Evolutionary conservation across 35 echinoderm and acorn worm species (phyloP), one percentile per base, ranked within the genome.

Genomic region (Apostichopus japonicus): DNA sequence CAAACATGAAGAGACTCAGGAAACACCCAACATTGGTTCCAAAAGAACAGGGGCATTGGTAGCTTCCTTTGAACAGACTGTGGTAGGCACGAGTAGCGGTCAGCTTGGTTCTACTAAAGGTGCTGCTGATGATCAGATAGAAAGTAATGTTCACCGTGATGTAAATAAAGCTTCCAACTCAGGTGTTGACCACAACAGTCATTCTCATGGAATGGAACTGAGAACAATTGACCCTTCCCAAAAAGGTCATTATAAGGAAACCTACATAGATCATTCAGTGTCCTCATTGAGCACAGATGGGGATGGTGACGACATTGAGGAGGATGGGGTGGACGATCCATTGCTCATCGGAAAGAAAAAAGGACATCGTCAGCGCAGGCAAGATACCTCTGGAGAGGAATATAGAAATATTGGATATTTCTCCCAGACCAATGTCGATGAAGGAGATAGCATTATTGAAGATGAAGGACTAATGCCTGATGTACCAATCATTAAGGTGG

Each of bases 251-350:
- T 84, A 57, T 17, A 84, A 84, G 56, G 81, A 84, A 57, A 84
- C 81, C 2, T 84, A 23, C n/a, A 54, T 84, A 11, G 81, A 84
- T 58, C 81, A 84, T 51, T 84, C 81, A 10, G 53, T 84, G 53
- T 84, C 81, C 56, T 84, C 81, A 9, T 9, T 84, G 81, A 84
- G 81, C 81, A 84, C 81, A 59, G 81, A 84, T 59, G 81, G 81
- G 5, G 81, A 84, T 10, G 70, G n/a, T 11, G 70, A 73, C 4
- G 71, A 54, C 54, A 25, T 25, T 19, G 55, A 15, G 17, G 51
- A 56, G 9, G 9, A 56, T 55, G 54, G 6, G 54, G 16, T 9
- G 17, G 17, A 21, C 16, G 56, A 58, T n/a, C 54, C 81, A 58
- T 84, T 10, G 23, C 17, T 57, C 8, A 57, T 21, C 10, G 57